Evolutionary conservation across 2,797 vertebrate genomes (phyloP).

Genomic region (Chaenodraco wilsoni): DNA sequence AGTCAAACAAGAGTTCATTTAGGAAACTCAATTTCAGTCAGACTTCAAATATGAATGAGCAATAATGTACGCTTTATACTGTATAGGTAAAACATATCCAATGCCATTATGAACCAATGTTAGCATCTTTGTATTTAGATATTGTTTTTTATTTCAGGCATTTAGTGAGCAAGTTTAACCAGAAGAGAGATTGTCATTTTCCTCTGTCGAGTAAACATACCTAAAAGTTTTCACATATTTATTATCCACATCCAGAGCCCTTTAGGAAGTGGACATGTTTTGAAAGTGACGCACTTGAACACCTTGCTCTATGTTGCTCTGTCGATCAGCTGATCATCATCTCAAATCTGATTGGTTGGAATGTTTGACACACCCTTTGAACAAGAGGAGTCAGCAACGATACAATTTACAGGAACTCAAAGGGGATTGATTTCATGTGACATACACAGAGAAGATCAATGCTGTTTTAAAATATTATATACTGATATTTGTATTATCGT

Average conservation of each 20-base stretch:
- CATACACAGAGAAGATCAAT: not conserved
- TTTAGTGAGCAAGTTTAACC: not conserved
- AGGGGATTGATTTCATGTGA: not conserved
- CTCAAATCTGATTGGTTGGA: not conserved
- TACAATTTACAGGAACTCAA: not conserved
- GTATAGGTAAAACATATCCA: not conserved
- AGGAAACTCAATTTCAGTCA: too few species aligned
- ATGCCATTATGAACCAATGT: not conserved
- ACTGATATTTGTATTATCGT: not conserved
- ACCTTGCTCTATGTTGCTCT: not conserved
- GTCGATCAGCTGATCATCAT: slow-evolving; percentile 2
- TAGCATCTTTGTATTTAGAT: not conserved
- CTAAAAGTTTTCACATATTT: not conserved
- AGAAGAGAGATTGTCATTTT: not conserved
- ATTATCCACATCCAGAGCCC: not conserved
- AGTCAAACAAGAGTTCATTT: too few species aligned
- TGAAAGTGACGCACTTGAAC: not conserved
- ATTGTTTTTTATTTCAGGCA: not conserved
- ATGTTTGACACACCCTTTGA: not conserved
- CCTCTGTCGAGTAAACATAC: not conserved
- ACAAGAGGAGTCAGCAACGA: not conserved
- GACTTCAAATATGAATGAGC: too few species aligned
- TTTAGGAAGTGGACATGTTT: not conserved
- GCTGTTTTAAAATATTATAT: not conserved
- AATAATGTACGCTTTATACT: not conserved